phyloP scores from a whole-genome alignment of 1,140 invertebrate genomes.

The Drosophila tsacasi region DNA sequence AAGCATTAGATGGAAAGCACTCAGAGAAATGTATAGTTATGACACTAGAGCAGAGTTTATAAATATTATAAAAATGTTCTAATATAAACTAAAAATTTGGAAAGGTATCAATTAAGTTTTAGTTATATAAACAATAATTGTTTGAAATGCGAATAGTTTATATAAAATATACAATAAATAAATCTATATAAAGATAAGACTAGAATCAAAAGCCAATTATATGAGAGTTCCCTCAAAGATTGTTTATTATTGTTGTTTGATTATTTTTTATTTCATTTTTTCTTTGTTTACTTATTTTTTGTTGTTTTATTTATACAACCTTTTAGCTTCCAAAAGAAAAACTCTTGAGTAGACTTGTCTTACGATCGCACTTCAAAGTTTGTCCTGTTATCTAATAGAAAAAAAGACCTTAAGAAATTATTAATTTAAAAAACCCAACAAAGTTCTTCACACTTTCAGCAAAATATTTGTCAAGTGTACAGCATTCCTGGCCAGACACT shows the following conservation, averaged over 20 bases:
- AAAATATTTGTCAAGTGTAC: slow-evolving; percentile 5
- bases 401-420: not conserved
- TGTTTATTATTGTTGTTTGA: not conserved
- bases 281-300: too few relatives aligned
- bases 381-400: not conserved
- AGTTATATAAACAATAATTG: not conserved
- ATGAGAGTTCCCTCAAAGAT: not conserved
- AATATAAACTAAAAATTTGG: too few relatives aligned
- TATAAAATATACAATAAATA: not conserved
- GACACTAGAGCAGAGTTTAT: not conserved
- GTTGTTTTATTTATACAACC: too few relatives aligned
- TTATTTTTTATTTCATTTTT: too few relatives aligned
- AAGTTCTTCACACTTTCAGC: not conserved
- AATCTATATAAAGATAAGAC: not conserved
- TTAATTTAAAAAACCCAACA: not conserved
- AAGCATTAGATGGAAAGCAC: slow-evolving; percentile 46
- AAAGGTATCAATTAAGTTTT: not conserved
- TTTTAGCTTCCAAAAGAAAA: not conserved
- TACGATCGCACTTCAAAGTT: not conserved
- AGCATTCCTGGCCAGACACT: slow-evolving; percentile 15
- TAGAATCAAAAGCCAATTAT: not conserved
- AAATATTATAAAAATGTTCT: not conserved
- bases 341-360: not conserved
- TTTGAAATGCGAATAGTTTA: not conserved
- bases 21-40: not conserved